These are phyloP conservation scores for Lepeophtheirus nordmannii DNA, from an alignment of 2,888 invertebrate species.

Conservation along the genomic window DNA sequence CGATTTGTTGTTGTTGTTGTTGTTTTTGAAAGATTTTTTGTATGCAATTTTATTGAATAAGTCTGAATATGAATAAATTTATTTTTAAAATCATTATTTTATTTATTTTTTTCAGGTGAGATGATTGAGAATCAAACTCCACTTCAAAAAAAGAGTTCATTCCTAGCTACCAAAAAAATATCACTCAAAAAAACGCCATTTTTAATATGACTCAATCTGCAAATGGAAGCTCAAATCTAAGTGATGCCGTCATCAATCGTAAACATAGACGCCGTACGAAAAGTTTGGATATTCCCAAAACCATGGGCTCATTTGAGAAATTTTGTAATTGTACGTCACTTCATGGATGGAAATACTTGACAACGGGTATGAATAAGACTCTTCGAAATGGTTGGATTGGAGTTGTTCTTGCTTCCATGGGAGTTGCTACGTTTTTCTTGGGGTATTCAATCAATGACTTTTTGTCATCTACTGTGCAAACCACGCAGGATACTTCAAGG, in stretches of 20 bases:
- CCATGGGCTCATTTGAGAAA: background rate
- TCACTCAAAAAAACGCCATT: too few species aligned
- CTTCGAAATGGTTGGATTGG: slow-evolving; percentile 15
- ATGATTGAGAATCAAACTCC: too few species aligned
- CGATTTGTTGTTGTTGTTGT: too few species aligned
- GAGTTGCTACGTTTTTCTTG: slow-evolving; percentile 15
- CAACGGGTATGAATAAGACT: slow-evolving; percentile 4
- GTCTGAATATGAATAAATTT: too few species aligned
- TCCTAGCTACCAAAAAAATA: too few species aligned
- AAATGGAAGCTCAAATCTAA: too few species aligned
- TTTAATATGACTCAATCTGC: too few species aligned
- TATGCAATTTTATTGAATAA: too few species aligned
- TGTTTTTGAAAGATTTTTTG: too few species aligned
- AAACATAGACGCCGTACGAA: background rate
- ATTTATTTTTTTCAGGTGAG: too few species aligned
- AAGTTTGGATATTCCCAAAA: background rate
- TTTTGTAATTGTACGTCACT: slow-evolving; percentile 14
- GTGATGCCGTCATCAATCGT: background rate
- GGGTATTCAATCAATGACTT: slow-evolving; percentile 18
- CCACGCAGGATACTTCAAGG: slow-evolving; percentile 20
- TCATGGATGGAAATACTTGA: slow-evolving; percentile 19
- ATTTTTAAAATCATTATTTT: too few species aligned
- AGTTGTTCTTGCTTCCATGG: slow-evolving; percentile 18
- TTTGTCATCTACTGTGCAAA: slow-evolving; percentile 17
- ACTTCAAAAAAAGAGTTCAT: too few species aligned